phyloP scores from a whole-genome alignment of 2,888 invertebrate species.

The Orgyia antiqua region DNA sequence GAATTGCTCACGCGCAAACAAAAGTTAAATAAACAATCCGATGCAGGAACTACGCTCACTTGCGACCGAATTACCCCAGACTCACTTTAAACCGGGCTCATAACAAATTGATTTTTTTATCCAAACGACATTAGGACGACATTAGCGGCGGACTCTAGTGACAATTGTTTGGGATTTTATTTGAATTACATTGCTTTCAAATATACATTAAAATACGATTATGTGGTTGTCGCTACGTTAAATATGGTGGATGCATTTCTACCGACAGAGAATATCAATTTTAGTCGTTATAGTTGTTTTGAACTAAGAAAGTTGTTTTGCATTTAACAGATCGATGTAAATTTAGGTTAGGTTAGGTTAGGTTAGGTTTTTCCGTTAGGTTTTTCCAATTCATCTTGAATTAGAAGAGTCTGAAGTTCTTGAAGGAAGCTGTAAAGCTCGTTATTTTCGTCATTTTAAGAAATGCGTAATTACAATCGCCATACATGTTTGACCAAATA shows the following conservation, averaged over 20 bases:
- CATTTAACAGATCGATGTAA: too few relatives aligned
- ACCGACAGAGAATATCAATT: conserved; percentile 20
- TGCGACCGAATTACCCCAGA: conserved; percentile 49
- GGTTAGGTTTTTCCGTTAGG: too few relatives aligned
- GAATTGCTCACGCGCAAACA: conserved; percentile 47
- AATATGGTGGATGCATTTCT: conserved; percentile 20
- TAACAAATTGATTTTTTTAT: conserved; percentile 60
- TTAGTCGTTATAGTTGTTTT: conserved; percentile 8
- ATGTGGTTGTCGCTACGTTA: conserved; percentile 18
- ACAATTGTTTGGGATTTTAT: conserved; percentile 31
- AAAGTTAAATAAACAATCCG: conserved; percentile 41
- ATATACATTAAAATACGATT: conserved; percentile 31
- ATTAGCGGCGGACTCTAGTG: conserved; percentile 20
- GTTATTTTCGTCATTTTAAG: too few relatives aligned
- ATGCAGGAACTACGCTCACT: conserved; percentile 65
- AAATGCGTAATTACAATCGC: too few relatives aligned
- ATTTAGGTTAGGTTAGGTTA: too few relatives aligned
- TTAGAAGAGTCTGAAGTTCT: too few relatives aligned
- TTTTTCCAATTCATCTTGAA: too few relatives aligned
- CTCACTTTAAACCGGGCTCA: conserved; percentile 34
- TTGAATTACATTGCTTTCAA: conserved; percentile 31
- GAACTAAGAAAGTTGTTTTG: neutral
- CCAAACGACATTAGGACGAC: conserved; percentile 31
- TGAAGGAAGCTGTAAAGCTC: too few relatives aligned
- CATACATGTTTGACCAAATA: too few relatives aligned